These are phyloP conservation scores for Montipora capitata DNA, from an alignment of 92 coral and sea anemone genomes.

Conservation along the genomic window DNA sequence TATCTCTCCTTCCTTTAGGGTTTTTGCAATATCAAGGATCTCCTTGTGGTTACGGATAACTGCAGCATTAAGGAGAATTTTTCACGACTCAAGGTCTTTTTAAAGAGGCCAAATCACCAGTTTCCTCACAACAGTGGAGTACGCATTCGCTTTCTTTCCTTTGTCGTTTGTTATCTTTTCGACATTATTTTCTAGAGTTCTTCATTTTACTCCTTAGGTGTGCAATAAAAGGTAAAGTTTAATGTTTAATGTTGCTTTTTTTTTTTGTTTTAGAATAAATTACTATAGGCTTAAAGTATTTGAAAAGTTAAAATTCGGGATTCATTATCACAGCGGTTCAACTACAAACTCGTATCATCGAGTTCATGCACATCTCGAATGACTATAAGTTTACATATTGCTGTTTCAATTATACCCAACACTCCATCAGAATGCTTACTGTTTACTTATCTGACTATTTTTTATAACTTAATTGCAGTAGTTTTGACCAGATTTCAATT, in stretches of 20 bases:
- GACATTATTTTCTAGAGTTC: constrained; percentile 3
- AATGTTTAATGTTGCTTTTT: not conserved
- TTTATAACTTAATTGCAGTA: too few species aligned
- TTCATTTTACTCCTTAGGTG: not conserved
- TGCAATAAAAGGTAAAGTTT: not conserved
- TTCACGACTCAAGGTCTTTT: constrained; percentile 60
- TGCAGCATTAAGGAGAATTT: constrained; percentile 44
- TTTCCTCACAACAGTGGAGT: constrained; percentile 54
- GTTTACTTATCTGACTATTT: too few species aligned
- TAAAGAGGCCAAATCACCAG: constrained; percentile 38
- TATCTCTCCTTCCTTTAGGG: too few species aligned
- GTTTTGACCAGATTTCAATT: too few species aligned
- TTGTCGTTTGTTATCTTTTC: constrained; percentile 29
- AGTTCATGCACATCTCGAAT: constrained; percentile 43
- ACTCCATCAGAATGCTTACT: too few species aligned
- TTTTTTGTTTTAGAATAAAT: too few species aligned
- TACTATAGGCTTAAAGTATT: too few species aligned
- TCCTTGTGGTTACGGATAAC: constrained; percentile 27
- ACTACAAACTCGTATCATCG: constrained; percentile 33
- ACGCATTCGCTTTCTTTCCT: constrained; percentile 16
- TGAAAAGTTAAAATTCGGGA: constrained; percentile 1
- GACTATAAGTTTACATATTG: not conserved
- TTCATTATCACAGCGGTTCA: not conserved
- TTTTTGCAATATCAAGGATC: too few species aligned
- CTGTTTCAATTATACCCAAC: too few species aligned